Conservation (phyloP, 2,113 vertebrate species). For the Vidua chalybeata region DNA sequence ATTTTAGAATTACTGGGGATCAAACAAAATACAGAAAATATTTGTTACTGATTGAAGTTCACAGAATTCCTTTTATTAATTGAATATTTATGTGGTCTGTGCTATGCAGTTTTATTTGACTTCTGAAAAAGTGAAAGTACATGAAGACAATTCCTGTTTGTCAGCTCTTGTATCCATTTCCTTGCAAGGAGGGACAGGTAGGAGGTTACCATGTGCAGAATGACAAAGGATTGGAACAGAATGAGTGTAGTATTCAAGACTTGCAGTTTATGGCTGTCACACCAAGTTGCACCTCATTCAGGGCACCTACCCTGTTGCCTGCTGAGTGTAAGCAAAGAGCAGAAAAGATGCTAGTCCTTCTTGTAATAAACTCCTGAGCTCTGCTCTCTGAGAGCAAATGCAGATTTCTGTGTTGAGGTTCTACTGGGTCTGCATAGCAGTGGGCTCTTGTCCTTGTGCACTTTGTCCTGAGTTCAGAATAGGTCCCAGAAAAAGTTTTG, state of each 20-base stretch:
- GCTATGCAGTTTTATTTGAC: neutral
- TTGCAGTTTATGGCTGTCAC: neutral
- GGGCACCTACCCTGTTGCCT: neutral
- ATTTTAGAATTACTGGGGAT: neutral
- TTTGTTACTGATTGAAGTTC: neutral
- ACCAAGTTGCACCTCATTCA: neutral
- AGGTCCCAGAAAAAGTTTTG: neutral
- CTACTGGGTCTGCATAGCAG: rapidly evolving
- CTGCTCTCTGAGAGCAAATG: neutral
- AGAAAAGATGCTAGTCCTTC: neutral
- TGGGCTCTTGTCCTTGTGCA: neutral
- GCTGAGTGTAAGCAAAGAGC: neutral
- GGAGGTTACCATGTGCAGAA: neutral
- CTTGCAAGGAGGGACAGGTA: neutral
- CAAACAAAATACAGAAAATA: neutral
- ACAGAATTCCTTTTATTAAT: neutral
- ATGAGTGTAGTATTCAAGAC: neutral
- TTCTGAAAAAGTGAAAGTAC: neutral
- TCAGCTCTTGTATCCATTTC: neutral
- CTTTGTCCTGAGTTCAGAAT: neutral
- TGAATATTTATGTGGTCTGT: neutral
- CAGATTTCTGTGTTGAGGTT: neutral
- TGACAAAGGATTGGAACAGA: neutral
- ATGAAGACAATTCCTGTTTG: neutral
- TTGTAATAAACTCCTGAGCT: neutral